These are phyloP conservation scores for Torymus tubicola DNA, from an alignment of 2,888 invertebrate species.

Conservation along the genomic window DNA sequence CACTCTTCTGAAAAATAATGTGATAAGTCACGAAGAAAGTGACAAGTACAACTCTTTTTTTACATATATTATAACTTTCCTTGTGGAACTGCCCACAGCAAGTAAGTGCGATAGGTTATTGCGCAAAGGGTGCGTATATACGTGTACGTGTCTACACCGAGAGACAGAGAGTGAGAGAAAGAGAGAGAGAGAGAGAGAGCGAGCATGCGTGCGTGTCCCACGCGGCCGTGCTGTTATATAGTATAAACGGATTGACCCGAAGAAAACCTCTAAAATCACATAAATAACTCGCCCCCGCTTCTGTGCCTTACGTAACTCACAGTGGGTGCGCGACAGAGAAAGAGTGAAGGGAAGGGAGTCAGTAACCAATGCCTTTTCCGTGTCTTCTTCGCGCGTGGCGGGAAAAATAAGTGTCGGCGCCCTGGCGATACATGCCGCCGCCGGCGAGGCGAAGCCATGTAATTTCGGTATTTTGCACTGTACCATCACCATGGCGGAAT, in stretches of 20 bases:
- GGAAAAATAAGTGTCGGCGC: conserved; percentile 47
- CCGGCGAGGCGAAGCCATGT: conserved; percentile 52
- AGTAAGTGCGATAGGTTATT: conserved; percentile 15
- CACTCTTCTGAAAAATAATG: no score
- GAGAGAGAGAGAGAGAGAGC: conserved; percentile 35
- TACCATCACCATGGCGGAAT: conserved; percentile 16
- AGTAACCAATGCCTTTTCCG: conserved; percentile 11
- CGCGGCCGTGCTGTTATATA: conserved; percentile 63
- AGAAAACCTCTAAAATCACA: conserved; percentile 75
- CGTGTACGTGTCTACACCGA: conserved; percentile 46
- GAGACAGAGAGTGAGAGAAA: neutral
- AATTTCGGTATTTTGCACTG: conserved; percentile 51
- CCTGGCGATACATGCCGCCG: no score
- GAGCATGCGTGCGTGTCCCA: conserved; percentile 62
- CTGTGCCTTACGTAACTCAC: conserved; percentile 66
- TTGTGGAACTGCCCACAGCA: neutral
- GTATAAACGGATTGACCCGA: conserved; percentile 74
- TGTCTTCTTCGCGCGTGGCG: conserved; percentile 12
- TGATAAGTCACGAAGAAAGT: no score
- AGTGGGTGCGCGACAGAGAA: neutral
- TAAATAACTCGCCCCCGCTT: conserved; percentile 68
- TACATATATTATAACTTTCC: no score
- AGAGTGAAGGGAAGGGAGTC: neutral
- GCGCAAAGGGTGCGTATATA: conserved; percentile 21
- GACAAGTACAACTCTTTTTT: no score